These are phyloP conservation scores for Orius laevigatus DNA, from an alignment of 1,140 invertebrate species.

Conservation along the genomic window DNA sequence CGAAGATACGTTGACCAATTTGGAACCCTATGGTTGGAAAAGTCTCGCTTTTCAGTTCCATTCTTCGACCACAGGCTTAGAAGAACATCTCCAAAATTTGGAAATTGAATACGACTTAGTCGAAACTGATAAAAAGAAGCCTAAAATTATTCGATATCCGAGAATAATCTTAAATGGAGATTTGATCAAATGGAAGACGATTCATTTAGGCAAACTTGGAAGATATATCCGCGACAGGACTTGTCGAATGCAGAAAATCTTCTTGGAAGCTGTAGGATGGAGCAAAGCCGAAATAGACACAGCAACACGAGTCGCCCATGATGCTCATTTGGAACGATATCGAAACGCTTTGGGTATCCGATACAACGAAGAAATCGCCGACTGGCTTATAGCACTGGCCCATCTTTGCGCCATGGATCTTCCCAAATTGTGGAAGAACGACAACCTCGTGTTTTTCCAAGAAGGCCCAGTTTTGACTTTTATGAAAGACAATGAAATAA, in stretches of 20 bases:
- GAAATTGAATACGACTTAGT: neutral
- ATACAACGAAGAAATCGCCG: neutral
- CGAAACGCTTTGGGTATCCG: constrained; percentile 1
- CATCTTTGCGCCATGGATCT: neutral
- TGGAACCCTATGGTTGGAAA: neutral
- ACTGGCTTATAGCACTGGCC: neutral
- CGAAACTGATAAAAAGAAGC: neutral
- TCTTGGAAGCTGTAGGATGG: neutral
- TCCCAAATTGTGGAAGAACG: no score
- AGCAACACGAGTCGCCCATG: neutral
- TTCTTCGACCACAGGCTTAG: neutral
- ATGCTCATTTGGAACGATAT: neutral
- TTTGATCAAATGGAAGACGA: constrained; percentile 7
- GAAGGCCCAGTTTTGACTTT: no score
- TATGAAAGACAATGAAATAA: no score
- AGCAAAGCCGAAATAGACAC: neutral
- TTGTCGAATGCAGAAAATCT: neutral
- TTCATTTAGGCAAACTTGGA: constrained; percentile 1
- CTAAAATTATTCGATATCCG: neutral
- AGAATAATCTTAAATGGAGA: constrained; percentile 1
- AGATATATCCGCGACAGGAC: neutral
- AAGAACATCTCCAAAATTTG: neutral
- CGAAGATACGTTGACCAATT: neutral
- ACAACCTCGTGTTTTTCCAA: no score
- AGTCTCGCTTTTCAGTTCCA: neutral